Base-by-base conservation (phyloP, 2,797 vertebrate species). In the Huso huso region DNA sequence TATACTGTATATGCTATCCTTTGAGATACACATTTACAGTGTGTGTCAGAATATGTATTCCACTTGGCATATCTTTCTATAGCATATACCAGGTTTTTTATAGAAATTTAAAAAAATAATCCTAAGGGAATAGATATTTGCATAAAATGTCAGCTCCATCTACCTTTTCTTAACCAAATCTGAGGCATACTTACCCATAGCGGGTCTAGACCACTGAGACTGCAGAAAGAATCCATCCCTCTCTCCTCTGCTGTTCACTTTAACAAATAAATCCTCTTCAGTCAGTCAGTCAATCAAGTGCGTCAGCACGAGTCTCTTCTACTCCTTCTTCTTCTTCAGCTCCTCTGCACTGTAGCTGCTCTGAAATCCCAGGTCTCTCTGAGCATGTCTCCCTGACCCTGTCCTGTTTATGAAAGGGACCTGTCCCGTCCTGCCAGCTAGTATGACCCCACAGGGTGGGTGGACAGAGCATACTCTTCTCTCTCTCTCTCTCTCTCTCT, bases 151-250 rank as follows among this genome's bases (percentile, higher is more conserved):
- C 37, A 4, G 37, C 37, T 37, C 37, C 37, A 37, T 37, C 37
- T 37, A 37, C 37, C 5, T 37, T 37, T 37, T 37, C 4, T 37
- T 37, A 37, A 37, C 37, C 37, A 37, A 37, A 37, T 37, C 37
- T 37, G 37, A 37, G 37, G 5, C 65, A 55, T 5, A 74, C 79
- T 79, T 72, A 81, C 79, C 79, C 79, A 81, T 48, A 92, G 82
- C 73, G 89, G 87, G 81, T 92, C 90, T 84, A 92, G 85, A 78
- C 90, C 90, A 74, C 87, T 91, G 66, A 89, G 82, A 85, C 86
- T 84, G 82, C 90, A 92, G 71, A 91, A 88, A 81, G 84, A 85
- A 83, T 92, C 90, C 90, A 92, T 92, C 85, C 83, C 82, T 75
- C 75, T 78, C 73, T 71, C 66, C 49, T n/a, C 50, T 66, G 57